Percentiles rank a stretch among this genome's conserved stretches.
These are phyloP conservation scores for Hirtodrosophila duncani DNA, from an alignment of 2,888 invertebrate genomes.

Conservation along the genomic window DNA sequence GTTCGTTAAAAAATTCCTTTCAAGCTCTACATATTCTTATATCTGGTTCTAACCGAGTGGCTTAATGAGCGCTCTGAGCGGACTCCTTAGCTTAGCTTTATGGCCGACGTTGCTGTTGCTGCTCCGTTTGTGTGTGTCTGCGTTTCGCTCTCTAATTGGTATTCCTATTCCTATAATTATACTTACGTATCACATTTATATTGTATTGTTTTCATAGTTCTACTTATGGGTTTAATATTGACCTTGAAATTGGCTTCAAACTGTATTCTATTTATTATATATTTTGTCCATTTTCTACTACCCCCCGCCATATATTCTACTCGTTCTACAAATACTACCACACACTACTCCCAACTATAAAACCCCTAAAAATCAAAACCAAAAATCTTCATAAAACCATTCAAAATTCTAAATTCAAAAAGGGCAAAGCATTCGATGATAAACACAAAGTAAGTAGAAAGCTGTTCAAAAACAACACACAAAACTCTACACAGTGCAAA, in stretches of 20 bases:
- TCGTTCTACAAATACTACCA: constrained; percentile 35
- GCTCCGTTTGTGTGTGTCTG: constrained; percentile 56
- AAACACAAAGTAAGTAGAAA: constrained; percentile 74
- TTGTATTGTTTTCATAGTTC: constrained; percentile 1
- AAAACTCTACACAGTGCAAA: constrained; percentile 21
- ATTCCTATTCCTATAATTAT: constrained; percentile 8
- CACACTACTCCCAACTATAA: constrained; percentile 35
- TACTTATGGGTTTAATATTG: constrained; percentile 2
- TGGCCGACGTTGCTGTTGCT: constrained; percentile 35
- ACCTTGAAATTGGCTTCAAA: neutral
- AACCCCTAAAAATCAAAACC: constrained; percentile 29
- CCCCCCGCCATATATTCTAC: constrained; percentile 31
- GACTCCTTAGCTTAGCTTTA: too few relatives aligned
- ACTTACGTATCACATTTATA: constrained; percentile 30
- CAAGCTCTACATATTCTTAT: too few relatives aligned
- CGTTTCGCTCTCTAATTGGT: constrained; percentile 53
- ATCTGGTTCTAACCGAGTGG: too few relatives aligned
- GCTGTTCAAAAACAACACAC: constrained; percentile 22
- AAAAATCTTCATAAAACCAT: constrained; percentile 29
- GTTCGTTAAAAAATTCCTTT: too few relatives aligned
- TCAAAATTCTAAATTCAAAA: constrained; percentile 37
- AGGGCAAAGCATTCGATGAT: constrained; percentile 76
- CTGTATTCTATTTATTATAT: constrained; percentile 15
- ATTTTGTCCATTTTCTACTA: constrained; percentile 58
- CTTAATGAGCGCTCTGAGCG: too few relatives aligned